These are phyloP conservation scores for Xiphorhynchus erythropygius DNA, from an alignment of 2,797 vertebrate genomes.

Conservation along the genomic window DNA sequence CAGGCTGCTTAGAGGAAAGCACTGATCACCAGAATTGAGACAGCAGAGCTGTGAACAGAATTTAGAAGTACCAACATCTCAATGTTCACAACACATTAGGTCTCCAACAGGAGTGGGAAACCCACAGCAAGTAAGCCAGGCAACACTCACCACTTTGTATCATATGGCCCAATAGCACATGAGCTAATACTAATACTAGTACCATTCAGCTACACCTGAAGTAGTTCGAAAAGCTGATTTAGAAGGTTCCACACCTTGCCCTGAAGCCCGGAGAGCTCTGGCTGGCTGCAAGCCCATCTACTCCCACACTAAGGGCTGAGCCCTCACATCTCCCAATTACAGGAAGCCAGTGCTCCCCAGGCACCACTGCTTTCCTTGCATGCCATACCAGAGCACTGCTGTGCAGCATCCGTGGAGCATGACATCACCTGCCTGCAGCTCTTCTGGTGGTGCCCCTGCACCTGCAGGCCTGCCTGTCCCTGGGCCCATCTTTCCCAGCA, in stretches of 20 bases:
- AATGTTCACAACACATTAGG: not conserved
- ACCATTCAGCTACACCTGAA: not conserved
- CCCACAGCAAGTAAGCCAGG: not conserved
- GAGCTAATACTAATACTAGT: not conserved
- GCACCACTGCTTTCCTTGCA: not conserved
- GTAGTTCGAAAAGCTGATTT: not conserved
- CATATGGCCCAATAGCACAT: not conserved
- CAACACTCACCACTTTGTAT: not conserved
- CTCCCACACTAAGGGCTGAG: not conserved
- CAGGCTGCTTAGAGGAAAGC: not conserved
- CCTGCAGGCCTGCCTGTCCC: accelerated
- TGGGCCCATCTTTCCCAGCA: accelerated
- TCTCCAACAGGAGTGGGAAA: not conserved
- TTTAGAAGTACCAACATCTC: not conserved
- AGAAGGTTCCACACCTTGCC: not conserved
- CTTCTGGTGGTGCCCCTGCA: not conserved
- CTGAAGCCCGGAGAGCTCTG: not conserved
- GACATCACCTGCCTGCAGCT: not conserved
- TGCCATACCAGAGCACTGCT: not conserved
- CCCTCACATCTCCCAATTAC: not conserved
- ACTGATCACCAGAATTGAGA: not conserved
- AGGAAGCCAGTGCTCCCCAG: not conserved
- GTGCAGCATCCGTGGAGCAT: not conserved
- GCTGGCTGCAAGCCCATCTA: not conserved
- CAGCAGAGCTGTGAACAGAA: not conserved